Evolutionary conservation across 23 tunicate species (phyloP).

Genomic region (Diplosoma virens): DNA sequence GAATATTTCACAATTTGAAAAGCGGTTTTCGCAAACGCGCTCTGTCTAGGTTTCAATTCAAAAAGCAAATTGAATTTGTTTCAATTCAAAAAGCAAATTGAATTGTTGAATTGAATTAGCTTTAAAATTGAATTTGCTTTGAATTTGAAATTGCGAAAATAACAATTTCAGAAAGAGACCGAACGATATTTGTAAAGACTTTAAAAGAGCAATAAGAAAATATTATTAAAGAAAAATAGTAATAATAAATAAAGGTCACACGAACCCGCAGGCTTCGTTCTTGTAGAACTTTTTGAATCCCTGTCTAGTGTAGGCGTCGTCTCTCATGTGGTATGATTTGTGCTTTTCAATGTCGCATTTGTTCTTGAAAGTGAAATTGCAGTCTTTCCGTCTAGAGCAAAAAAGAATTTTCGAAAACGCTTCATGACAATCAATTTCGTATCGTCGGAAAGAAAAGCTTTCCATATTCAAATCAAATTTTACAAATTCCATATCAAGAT

Average conservation of each 20-base stretch:
- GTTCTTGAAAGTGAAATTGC: conserved; percentile 94
- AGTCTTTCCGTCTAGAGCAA: conserved; percentile 55
- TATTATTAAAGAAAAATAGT: background rate
- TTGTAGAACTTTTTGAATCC: conserved; percentile 94
- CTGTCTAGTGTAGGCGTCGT: conserved; percentile 73
- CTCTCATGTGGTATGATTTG: conserved; percentile 79
- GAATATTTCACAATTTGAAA: no score
- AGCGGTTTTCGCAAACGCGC: no score
- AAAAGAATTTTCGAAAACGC: no score
- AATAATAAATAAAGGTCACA: no score
- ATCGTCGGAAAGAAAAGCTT: no score
- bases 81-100: no score
- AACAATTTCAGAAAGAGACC: background rate
- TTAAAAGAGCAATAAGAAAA: background rate
- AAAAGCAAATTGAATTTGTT: no score
- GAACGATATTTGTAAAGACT: background rate
- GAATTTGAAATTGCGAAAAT: background rate
- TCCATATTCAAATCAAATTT: no score
- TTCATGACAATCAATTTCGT: no score
- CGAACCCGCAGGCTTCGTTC: conserved; percentile 85
- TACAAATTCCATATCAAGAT: no score
- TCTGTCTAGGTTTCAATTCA: no score
- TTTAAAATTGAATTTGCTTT: background rate
- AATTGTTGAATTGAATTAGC: background rate
- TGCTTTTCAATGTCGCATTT: conserved; percentile 94